Conservation (phyloP, 2,113 vertebrate species). For the Poicephalus gulielmi region DNA sequence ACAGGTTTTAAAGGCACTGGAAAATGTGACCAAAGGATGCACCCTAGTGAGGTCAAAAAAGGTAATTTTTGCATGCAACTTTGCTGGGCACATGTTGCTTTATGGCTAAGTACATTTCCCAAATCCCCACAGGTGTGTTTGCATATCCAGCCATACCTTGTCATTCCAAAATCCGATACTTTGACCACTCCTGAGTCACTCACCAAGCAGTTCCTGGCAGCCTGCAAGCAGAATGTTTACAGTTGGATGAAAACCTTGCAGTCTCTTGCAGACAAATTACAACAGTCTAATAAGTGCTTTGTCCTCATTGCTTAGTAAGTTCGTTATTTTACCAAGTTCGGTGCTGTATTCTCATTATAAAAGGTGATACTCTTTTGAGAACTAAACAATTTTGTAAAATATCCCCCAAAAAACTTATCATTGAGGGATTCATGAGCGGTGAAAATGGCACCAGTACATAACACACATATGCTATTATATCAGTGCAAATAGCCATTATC, state of each 20-base stretch:
- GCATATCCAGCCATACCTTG: slow-evolving; percentile 78
- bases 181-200: slow-evolving; percentile 88
- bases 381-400: background rate
- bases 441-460: background rate
- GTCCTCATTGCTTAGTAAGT: background rate
- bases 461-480: background rate
- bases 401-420: background rate
- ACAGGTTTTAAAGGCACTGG: background rate
- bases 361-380: background rate
- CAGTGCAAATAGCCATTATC: background rate
- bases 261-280: background rate
- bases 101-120: background rate
- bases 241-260: background rate
- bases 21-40: background rate
- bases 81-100: background rate
- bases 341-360: background rate
- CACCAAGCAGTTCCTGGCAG: slow-evolving; percentile 93
- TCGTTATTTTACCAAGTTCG: background rate
- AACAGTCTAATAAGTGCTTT: background rate
- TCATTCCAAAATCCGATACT: slow-evolving; percentile 96
- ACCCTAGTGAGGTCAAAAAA: background rate
- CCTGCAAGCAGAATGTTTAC: slow-evolving; percentile 70
- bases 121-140: background rate
- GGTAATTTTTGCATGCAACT: background rate
- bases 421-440: background rate